Evolutionary conservation across 2,888 invertebrate species (phyloP).

Genomic region (Metalampra italica): DNA sequence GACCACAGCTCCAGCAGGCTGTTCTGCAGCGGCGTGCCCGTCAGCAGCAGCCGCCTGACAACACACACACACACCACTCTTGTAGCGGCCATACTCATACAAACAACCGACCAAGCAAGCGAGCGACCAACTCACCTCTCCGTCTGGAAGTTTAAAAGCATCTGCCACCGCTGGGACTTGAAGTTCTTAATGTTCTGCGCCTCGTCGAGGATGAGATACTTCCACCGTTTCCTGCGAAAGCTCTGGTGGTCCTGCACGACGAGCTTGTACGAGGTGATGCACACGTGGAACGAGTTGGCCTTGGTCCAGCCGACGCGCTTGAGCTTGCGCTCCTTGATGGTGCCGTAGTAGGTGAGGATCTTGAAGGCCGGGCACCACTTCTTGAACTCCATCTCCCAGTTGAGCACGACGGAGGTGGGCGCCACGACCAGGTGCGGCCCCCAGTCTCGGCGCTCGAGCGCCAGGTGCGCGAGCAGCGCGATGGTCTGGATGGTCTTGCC

Average conservation of each 20-base stretch:
- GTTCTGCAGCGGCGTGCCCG: conserved; percentile 97
- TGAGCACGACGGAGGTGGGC: conserved; percentile 99
- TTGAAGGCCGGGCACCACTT: conserved; percentile 99
- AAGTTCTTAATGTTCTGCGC: conserved; percentile 99
- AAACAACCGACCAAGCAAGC: background rate
- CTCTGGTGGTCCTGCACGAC: conserved; percentile 99
- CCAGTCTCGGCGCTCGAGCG: conserved; percentile 95
- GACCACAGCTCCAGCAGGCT: conserved; percentile 98
- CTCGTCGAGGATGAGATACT: conserved; percentile 98
- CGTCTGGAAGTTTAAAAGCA: conserved; percentile 95
- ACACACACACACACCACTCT: background rate
- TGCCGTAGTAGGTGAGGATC: conserved; percentile 98
- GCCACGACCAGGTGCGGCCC: conserved; percentile 99
- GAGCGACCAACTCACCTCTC: conserved; percentile 83
- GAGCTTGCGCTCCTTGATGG: conserved; percentile 94
- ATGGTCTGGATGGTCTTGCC: conserved; percentile 99
- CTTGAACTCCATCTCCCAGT: conserved; percentile 99
- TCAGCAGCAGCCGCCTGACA: conserved; percentile 89
- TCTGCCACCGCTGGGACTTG: conserved; percentile 99
- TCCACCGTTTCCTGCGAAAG: conserved; percentile 98
- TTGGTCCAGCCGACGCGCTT: conserved; percentile 98
- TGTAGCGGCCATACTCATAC: no score
- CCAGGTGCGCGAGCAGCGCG: conserved; percentile 94
- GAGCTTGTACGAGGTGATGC: conserved; percentile 98
- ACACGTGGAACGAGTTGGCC: conserved; percentile 98